Evolutionary conservation across 2,797 vertebrate genomes (phyloP).

Genomic region (Amphiprion clarkii): DNA sequence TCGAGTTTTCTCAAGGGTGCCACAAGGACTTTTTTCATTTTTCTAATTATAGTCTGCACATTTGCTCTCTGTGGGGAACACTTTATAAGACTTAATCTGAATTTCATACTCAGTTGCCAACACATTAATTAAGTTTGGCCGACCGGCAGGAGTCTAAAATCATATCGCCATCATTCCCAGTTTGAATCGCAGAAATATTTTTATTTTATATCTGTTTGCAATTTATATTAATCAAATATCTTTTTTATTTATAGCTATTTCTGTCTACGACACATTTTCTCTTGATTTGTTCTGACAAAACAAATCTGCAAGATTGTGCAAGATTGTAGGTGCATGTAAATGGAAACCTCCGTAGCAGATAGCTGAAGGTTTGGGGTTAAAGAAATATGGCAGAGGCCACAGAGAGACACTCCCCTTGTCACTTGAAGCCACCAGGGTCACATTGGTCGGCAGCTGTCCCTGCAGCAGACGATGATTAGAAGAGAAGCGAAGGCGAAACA

Average conservation of each 20-base stretch:
- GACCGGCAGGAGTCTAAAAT: conserved; percentile 51
- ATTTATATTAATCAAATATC: no score
- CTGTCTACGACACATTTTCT: not conserved
- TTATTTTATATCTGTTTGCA: not conserved
- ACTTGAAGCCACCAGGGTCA: conserved; percentile 52
- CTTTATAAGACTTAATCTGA: conserved; percentile 64
- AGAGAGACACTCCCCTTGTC: conserved; percentile 39
- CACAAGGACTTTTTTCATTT: conserved; percentile 11
- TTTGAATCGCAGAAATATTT: conserved; percentile 11
- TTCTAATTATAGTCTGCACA: conserved; percentile 62
- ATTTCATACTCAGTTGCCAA: conserved; percentile 55
- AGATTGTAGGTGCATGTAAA: not conserved
- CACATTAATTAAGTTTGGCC: conserved; percentile 63
- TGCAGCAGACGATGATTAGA: conserved; percentile 59
- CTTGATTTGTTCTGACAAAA: not conserved
- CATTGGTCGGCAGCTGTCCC: conserved; percentile 51
- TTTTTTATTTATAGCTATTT: no score
- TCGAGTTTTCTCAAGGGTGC: conserved; percentile 57
- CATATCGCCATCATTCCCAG: not conserved
- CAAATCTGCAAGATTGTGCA: not conserved
- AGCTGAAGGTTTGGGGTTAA: conserved; percentile 48
- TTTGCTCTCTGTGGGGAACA: conserved; percentile 51
- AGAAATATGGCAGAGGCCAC: conserved; percentile 40
- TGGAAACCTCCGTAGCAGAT: not conserved
- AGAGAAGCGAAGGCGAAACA: conserved; percentile 37